These are phyloP conservation scores for Melanotaenia duboulayi DNA, from an alignment of 2,113 vertebrate genomes.

Conservation along the genomic window DNA sequence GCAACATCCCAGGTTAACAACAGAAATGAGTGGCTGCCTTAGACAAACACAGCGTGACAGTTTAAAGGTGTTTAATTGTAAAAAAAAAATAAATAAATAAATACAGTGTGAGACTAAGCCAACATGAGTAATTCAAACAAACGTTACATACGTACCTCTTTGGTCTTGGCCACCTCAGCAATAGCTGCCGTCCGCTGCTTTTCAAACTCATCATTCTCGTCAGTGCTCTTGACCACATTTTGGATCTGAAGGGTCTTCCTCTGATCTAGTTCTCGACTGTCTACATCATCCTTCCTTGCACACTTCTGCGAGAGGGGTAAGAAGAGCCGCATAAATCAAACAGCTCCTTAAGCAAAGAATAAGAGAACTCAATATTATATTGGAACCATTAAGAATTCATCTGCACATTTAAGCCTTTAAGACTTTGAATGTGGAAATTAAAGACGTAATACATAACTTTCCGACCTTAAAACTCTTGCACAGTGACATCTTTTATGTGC, in stretches of 20 bases:
- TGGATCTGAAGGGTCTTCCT: slow-evolving; percentile 92
- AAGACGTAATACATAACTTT: too few species aligned
- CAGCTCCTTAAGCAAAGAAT: not conserved
- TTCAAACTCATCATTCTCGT: slow-evolving; percentile 95
- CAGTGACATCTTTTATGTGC: too few species aligned
- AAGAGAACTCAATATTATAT: not conserved
- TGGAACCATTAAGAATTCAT: slow-evolving; percentile 2
- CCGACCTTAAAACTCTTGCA: too few species aligned
- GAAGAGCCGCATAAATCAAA: slow-evolving; percentile 18
- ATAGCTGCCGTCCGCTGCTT: slow-evolving; percentile 97
- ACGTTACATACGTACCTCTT: slow-evolving; percentile 85
- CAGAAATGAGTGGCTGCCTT: not conserved
- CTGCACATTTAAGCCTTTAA: not conserved
- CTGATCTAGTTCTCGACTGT: slow-evolving; percentile 91
- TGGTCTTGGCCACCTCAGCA: slow-evolving; percentile 95
- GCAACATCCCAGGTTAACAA: not conserved
- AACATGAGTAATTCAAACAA: not conserved
- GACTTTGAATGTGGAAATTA: not conserved
- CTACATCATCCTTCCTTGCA: slow-evolving; percentile 86
- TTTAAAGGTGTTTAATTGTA: not conserved
- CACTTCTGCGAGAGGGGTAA: slow-evolving; percentile 84
- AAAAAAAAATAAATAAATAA: too few species aligned
- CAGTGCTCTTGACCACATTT: slow-evolving; percentile 80
- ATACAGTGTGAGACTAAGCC: not conserved
- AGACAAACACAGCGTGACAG: not conserved